Evolutionary conservation across 2,113 vertebrate genomes (phyloP).

Genomic region (Cyprinus carpio): DNA sequence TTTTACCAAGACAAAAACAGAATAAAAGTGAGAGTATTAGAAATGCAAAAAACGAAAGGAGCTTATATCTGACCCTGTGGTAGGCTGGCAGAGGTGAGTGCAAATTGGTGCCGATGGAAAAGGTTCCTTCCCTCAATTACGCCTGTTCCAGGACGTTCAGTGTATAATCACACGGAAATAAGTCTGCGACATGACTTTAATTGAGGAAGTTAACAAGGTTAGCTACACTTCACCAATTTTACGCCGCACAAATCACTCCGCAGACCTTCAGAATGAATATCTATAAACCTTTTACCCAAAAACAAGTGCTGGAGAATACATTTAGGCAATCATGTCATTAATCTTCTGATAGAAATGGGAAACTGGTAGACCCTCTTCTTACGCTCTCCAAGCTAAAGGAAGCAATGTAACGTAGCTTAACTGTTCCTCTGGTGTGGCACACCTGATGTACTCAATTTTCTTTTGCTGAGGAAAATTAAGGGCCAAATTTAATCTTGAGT

Average conservation of each 20-base stretch:
- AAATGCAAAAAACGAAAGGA: background rate
- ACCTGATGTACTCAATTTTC: conserved; percentile 15
- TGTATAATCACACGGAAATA: conserved; percentile 66
- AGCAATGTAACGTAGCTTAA: conserved; percentile 17
- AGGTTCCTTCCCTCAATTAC: conserved; percentile 63
- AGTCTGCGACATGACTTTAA: conserved; percentile 74
- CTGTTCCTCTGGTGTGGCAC: background rate
- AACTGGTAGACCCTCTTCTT: conserved; percentile 37
- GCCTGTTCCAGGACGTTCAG: conserved; percentile 57
- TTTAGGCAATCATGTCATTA: conserved; percentile 68
- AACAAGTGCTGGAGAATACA: conserved; percentile 70
- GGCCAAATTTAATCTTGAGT: background rate
- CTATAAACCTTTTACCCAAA: conserved; percentile 67
- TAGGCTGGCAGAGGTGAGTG: conserved; percentile 40
- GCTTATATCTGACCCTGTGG: conserved; percentile 38
- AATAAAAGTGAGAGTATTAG: conserved; percentile 21
- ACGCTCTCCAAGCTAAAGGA: conserved; percentile 15
- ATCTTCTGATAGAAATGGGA: conserved; percentile 61
- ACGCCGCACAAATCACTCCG: conserved; percentile 62
- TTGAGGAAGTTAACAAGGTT: conserved; percentile 76
- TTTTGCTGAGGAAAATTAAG: conserved; percentile 10
- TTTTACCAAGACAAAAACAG: conserved; percentile 26
- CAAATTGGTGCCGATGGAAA: conserved; percentile 44
- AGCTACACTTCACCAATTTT: conserved; percentile 67
- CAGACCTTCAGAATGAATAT: conserved; percentile 68